Evolutionary conservation across 1,140 invertebrate species (phyloP).

Genomic region (Macrosteles quadrilineatus): DNA sequence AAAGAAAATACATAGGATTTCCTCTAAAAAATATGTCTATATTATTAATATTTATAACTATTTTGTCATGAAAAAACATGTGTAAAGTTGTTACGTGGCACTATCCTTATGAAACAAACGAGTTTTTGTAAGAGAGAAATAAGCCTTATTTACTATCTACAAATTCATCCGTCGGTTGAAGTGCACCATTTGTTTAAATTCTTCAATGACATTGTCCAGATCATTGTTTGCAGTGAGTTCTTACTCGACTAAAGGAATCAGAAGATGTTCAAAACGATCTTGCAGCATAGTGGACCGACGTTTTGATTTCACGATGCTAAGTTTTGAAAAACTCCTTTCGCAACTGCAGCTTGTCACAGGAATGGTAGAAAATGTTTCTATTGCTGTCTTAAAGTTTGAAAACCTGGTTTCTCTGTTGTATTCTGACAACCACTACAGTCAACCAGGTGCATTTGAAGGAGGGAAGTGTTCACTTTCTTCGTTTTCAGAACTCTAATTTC

Average conservation of each 20-base stretch:
- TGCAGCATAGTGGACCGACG: background rate
- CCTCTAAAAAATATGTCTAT: no score
- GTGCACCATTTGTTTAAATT: no score
- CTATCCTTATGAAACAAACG: no score
- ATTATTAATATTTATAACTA: no score
- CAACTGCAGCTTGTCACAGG: background rate
- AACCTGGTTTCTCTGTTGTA: background rate
- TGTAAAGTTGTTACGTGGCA: no score
- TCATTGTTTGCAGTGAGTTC: background rate
- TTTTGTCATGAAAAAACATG: no score
- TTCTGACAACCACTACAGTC: background rate
- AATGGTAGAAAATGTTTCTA: background rate
- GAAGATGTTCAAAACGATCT: slow-evolving; percentile 17
- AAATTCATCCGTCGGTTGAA: no score
- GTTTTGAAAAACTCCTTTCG: background rate
- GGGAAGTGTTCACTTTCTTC: background rate
- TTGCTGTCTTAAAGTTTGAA: background rate
- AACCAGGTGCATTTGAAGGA: background rate
- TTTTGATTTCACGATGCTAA: slow-evolving; percentile 2
- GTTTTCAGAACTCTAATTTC: background rate
- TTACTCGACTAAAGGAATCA: slow-evolving; percentile 16
- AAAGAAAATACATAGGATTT: no score
- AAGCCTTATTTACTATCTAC: no score
- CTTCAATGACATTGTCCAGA: slow-evolving; percentile 15
- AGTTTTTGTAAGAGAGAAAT: no score